phyloP scores from a whole-genome alignment of 2,888 invertebrate species.

The Lasius platythorax region DNA sequence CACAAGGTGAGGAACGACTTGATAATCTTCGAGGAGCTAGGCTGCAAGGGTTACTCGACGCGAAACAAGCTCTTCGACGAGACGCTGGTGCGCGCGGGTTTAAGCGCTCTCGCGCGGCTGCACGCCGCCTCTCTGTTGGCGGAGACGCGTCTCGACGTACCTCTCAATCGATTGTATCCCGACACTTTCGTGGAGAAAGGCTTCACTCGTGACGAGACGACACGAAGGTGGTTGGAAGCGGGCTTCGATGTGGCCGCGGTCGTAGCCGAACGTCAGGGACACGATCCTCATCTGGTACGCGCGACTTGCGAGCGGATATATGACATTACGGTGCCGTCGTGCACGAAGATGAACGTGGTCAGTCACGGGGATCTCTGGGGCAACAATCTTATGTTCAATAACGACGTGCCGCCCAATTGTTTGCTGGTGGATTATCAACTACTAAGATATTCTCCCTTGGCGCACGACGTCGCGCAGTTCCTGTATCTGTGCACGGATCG shows the following conservation, averaged over 20 bases:
- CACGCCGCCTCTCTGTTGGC: slow-evolving; percentile 81
- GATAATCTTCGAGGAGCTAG: slow-evolving; percentile 85
- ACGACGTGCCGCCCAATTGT: slow-evolving; percentile 87
- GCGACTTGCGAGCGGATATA: slow-evolving; percentile 70
- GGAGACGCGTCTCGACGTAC: slow-evolving; percentile 75
- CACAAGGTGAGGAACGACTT: slow-evolving; percentile 79
- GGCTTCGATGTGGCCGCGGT: slow-evolving; percentile 71
- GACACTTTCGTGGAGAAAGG: slow-evolving; percentile 75
- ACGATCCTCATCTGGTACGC: slow-evolving; percentile 67
- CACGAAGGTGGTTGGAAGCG: slow-evolving; percentile 73
- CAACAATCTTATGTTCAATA: slow-evolving; percentile 88
- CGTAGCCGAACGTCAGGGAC: slow-evolving; percentile 75
- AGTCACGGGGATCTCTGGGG: slow-evolving; percentile 90
- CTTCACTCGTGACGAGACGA: slow-evolving; percentile 66
- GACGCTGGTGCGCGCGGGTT: slow-evolving; percentile 74
- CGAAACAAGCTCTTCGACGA: slow-evolving; percentile 73
- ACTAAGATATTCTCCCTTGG: slow-evolving; percentile 89
- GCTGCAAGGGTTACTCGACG: slow-evolving; percentile 77
- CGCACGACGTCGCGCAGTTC: slow-evolving; percentile 88
- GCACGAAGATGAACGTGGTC: slow-evolving; percentile 86
- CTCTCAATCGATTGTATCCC: slow-evolving; percentile 76
- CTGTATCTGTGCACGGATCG: slow-evolving; percentile 87
- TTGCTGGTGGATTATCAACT: slow-evolving; percentile 91
- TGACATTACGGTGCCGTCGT: slow-evolving; percentile 68
- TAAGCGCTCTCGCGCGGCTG: slow-evolving; percentile 78